Conservation (phyloP, 2,797 vertebrate genomes). For the Coranthus polyacanthus region DNA sequence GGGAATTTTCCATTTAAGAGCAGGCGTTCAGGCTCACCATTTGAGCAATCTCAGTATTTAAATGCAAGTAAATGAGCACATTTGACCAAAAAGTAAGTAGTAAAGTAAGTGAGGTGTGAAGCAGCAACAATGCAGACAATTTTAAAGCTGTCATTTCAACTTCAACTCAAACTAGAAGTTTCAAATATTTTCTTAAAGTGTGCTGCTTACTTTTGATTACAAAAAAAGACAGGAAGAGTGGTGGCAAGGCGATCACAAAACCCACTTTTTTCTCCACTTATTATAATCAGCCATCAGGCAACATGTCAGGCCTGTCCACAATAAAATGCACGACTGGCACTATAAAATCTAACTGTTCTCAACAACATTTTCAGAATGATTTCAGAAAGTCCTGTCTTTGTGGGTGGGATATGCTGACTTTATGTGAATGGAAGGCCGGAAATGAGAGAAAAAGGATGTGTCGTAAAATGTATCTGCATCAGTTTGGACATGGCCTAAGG, state of each 20-base stretch:
- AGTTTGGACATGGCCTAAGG: conserved; percentile 55
- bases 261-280: background rate
- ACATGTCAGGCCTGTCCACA: background rate
- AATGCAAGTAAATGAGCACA: conserved; percentile 8
- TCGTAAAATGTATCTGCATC: conserved; percentile 53
- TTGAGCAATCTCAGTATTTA: background rate
- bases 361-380: conserved; percentile 28
- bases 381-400: conserved; percentile 17
- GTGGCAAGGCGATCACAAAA: background rate
- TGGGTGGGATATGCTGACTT: conserved; percentile 26
- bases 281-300: background rate
- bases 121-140: no score
- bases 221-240: no score
- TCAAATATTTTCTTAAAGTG: no score
- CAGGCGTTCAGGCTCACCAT: conserved; percentile 17
- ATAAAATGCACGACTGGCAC: background rate
- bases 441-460: conserved; percentile 26
- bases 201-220: no score
- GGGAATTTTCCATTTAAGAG: conserved; percentile 37
- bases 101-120: no score
- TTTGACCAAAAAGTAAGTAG: background rate
- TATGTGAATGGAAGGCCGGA: conserved; percentile 32
- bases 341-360: conserved; percentile 15
- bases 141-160: no score
- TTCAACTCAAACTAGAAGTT: no score